These are phyloP conservation scores for Botia kubotai DNA, from an alignment of 2,797 vertebrate species.

Conservation along the genomic window DNA sequence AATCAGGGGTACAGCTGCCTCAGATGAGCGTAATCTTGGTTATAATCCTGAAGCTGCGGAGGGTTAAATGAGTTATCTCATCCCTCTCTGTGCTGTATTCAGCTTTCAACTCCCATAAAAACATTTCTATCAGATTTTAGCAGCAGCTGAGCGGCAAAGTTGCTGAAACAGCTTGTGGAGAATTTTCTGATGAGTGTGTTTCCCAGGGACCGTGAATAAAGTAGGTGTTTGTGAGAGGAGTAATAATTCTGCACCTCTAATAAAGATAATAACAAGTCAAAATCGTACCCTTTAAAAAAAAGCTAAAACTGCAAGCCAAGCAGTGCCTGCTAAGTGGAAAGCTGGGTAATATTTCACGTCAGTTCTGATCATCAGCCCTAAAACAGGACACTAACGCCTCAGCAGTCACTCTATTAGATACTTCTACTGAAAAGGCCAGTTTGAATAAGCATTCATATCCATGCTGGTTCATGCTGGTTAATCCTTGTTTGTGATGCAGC, in stretches of 20 bases:
- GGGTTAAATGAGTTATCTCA: slow-evolving; percentile 26
- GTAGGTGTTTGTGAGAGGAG: slow-evolving; percentile 2
- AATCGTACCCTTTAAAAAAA: slow-evolving; percentile 10
- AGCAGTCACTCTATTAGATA: not conserved
- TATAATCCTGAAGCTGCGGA: slow-evolving; percentile 28
- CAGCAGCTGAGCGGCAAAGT: slow-evolving; percentile 7
- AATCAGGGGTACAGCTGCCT: not conserved
- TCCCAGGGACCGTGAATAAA: slow-evolving; percentile 22
- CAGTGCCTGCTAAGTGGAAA: not conserved
- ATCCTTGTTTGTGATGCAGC: too few species aligned
- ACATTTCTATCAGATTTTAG: slow-evolving; percentile 32
- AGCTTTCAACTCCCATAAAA: slow-evolving; percentile 21
- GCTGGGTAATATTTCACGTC: slow-evolving; percentile 16
- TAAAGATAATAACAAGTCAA: slow-evolving; percentile 10
- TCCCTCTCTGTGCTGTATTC: not conserved
- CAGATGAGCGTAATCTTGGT: slow-evolving; percentile 22
- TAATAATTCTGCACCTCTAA: slow-evolving; percentile 18
- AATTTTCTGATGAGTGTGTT: not conserved
- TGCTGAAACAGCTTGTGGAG: slow-evolving; percentile 24
- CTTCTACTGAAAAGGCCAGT: too few species aligned
- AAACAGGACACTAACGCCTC: not conserved
- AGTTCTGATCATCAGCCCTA: not conserved
- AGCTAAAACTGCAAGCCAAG: not conserved
- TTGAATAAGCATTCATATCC: too few species aligned
- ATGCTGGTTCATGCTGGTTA: too few species aligned